Base-by-base conservation (phyloP, 2,797 vertebrate species). In the Pagetopsis macropterus region DNA sequence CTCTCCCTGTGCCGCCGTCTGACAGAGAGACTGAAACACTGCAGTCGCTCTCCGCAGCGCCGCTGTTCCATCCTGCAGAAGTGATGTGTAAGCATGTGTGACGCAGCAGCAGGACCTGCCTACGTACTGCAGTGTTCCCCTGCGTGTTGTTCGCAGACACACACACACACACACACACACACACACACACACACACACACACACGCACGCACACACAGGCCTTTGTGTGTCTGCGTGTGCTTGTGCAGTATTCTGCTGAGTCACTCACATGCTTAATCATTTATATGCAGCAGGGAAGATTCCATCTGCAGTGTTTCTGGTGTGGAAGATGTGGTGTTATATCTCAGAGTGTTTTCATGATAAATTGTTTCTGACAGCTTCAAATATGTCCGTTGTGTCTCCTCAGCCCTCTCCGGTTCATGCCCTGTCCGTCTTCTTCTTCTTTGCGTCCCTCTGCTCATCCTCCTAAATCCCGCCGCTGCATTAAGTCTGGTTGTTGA, bases 181-280 rank as follows among this genome's bases (percentile, higher is more conserved):
- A 57, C 17, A 41, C 15, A 55, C 15, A 33, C n/a, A 5, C 48
- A 37, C 0, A 21, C 16, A 65, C 27, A 27, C 27, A 27, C 27
- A 27, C 27, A 27, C 27, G 27, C 27, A 27, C 27, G 27, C 16
- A 51, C 57, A 37, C n/a, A 5, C 41, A 37, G 59, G 4, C 19
- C n/a, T 10, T n/a, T 3, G 52, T 75, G 45, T 46, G 4, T 64
- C 16, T 76, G 62, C 54, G 31, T 15, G 7, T 72, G 65, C 63
- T 66, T 0, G 41, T 40, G 48, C 17, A 71, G 60, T 4, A 17
- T 82, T 75, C 60, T 92, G 89, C 88, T 83, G 83, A 90, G 79
- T 93, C 89, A 92, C 76, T 76, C 58, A 3, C 65, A 56, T 67
- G 49, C 43, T 89, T 65, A 87, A 88, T 85, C 21, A 83, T 92